Conservation (phyloP, 2,888 invertebrate species). For the Stenotaenia linearis region DNA sequence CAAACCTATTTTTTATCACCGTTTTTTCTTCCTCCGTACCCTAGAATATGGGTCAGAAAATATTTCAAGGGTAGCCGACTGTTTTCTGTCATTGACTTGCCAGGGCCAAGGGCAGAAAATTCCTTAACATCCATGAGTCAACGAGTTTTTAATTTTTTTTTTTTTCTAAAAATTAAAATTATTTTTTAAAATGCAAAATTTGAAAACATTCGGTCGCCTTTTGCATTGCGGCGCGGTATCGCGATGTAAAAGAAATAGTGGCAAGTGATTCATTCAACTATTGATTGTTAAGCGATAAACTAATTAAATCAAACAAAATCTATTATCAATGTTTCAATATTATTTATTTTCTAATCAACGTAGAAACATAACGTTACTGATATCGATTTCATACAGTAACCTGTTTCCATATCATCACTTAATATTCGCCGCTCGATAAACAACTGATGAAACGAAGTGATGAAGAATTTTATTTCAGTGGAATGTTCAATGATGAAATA, state of each 20-base stretch:
- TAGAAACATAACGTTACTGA: too few relatives aligned
- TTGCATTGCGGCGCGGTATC: too few relatives aligned
- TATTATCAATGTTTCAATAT: background rate
- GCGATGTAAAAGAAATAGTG: background rate
- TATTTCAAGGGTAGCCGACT: conserved; percentile 12
- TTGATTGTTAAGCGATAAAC: too few relatives aligned
- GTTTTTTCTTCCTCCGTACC: conserved; percentile 20
- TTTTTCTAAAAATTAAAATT: background rate
- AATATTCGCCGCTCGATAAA: background rate
- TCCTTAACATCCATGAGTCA: background rate
- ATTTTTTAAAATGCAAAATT: too few relatives aligned
- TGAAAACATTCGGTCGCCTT: too few relatives aligned
- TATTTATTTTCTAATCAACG: too few relatives aligned
- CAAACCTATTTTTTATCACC: conserved; percentile 24
- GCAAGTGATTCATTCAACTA: background rate
- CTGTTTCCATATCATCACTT: background rate
- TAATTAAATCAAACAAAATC: too few relatives aligned
- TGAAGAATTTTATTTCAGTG: background rate
- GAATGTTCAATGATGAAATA: background rate
- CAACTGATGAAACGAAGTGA: background rate
- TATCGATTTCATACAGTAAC: background rate
- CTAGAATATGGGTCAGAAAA: conserved; percentile 24
- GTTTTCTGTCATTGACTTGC: conserved; percentile 24
- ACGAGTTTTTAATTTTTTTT: background rate
- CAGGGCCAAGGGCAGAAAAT: conserved; percentile 26